These are phyloP conservation scores for Hippocampus abdominalis DNA, from an alignment of 2,113 vertebrate genomes.

Conservation along the genomic window DNA sequence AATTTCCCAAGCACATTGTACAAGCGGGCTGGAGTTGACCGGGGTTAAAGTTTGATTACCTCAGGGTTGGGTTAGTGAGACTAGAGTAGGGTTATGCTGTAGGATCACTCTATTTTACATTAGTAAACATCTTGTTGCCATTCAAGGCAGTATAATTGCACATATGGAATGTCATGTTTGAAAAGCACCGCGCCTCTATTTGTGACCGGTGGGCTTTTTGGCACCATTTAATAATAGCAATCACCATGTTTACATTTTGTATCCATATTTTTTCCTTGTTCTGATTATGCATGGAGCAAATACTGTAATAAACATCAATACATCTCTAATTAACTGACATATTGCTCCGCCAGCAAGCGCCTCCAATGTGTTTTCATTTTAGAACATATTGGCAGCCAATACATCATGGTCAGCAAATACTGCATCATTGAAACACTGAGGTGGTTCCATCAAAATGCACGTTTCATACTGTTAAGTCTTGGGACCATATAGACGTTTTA, in stretches of 20 bases:
- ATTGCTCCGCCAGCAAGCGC: not conserved
- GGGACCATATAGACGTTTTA: not conserved
- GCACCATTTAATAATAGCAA: not conserved
- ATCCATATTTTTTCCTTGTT: conserved; percentile 46
- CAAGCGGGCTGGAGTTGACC: too few species aligned
- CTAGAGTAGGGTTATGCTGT: not conserved
- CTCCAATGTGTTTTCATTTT: not conserved
- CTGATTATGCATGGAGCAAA: not conserved
- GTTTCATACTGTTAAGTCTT: not conserved
- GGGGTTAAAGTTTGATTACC: too few species aligned
- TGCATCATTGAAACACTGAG: not conserved
- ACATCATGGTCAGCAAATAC: not conserved
- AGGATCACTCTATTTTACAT: conserved; percentile 32
- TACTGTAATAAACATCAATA: not conserved
- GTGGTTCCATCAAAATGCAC: not conserved
- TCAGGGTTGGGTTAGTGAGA: not conserved
- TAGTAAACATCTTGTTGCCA: conserved; percentile 51
- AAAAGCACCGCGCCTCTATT: conserved; percentile 9
- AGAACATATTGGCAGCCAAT: not conserved
- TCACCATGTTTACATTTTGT: not conserved
- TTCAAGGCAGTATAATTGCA: conserved; percentile 52
- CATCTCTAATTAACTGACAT: not conserved
- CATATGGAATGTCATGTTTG: conserved; percentile 37
- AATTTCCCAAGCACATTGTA: too few species aligned
- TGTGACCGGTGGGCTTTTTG: not conserved